Base-by-base conservation (phyloP, 2,888 invertebrate genomes). In the Zonitis immaculata region DNA sequence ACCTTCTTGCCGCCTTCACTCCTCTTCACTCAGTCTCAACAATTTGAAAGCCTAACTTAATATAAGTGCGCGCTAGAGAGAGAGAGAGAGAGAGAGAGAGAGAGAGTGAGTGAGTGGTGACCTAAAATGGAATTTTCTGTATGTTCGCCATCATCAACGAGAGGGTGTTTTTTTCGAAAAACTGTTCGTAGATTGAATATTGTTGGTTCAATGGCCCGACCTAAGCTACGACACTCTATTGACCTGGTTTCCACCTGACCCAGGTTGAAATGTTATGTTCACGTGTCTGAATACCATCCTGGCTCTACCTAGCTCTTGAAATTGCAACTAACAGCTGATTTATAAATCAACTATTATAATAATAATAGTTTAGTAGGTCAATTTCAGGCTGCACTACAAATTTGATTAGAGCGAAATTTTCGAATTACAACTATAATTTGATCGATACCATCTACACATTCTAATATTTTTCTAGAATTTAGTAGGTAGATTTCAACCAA, bases 171-270 rank as follows among this genome's bases (percentile, higher is more conserved):
- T n/a, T n/a, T n/a, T n/a, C n/a, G n/a, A n/a, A n/a, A n/a, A n/a
- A n/a, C n/a, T n/a, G n/a, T n/a, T n/a, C n/a, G n/a, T n/a, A n/a
- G n/a, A 39, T 39, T 39, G 30, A 14, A 25, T 45, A 35, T 49
- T 53, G 50, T 50, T 62, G 59, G 71, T 68, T 68, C 68, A 69
- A 66, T 61, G 69, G 58, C 71, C 71, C 63, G 68, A 68, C 68
- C 69, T 56, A 63, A 66, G 64, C 61, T 47, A 61, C n/a, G n/a
- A n/a, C 62, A 62, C 60, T 62, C 59, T 57, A 65, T 63, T 70
- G 70, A 70, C 70, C 70, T 64, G 66, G 63, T 67, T 70, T 62
- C 53, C 51, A 58, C 26, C 55, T 64, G 66, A 69, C 68, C 70
- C 65, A 64, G 69, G 68, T 66, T 65, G 65, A 64, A 67, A 62